phyloP scores from a whole-genome alignment of 1,140 invertebrate genomes.

The Phymastichus coffea region DNA sequence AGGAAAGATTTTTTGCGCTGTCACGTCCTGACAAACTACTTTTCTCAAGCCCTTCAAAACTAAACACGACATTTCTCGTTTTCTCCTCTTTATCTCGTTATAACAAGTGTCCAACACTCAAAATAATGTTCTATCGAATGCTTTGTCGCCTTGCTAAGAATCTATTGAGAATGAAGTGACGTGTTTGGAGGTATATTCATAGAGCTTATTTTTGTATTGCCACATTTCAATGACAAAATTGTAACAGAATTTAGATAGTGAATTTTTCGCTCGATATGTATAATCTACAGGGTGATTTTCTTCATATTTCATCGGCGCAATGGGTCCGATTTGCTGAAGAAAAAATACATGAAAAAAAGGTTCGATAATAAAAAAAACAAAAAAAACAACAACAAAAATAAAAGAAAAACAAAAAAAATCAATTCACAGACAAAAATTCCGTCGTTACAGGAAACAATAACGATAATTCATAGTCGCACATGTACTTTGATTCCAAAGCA shows the following conservation, averaged over 20 bases:
- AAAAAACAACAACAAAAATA: not conserved
- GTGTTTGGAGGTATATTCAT: not conserved
- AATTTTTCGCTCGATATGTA: not conserved
- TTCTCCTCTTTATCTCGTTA: too few species aligned
- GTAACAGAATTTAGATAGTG: not conserved
- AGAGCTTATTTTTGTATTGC: constrained; percentile 23
- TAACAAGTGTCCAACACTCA: too few species aligned
- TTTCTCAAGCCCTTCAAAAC: not conserved
- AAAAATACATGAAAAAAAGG: constrained; percentile 14
- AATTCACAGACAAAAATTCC: constrained; percentile 1
- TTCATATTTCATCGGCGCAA: not conserved
- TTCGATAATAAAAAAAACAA: constrained; percentile 22
- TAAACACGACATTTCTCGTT: not conserved
- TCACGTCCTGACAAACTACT: not conserved
- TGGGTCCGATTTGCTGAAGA: constrained; percentile 4
- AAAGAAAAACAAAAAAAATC: constrained; percentile 13
- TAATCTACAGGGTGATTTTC: constrained; percentile 3
- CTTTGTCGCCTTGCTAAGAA: not conserved
- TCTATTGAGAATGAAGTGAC: not conserved
- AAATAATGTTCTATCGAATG: too few species aligned
- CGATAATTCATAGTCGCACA: constrained; percentile 27
- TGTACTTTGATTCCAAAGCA: constrained; percentile 32
- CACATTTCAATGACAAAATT: not conserved
- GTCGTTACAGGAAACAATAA: constrained; percentile 13
- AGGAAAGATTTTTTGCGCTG: not conserved